Conservation (phyloP, 2,888 invertebrate genomes). For the Cenopis cana region DNA sequence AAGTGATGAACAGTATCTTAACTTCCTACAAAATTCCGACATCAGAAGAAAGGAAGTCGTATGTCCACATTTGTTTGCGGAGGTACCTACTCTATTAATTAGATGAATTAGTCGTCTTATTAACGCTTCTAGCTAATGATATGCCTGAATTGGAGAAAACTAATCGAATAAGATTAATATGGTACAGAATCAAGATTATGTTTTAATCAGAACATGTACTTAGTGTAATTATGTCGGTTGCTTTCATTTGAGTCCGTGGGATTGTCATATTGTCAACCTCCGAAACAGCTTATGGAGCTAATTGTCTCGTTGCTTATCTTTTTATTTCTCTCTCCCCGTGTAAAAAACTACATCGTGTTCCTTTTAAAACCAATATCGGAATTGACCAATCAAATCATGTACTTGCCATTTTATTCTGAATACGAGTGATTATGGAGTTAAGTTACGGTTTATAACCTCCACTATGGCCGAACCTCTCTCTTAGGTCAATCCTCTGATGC, state of each 20-base stretch:
- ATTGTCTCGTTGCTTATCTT: too few species aligned
- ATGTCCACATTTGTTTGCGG: neutral
- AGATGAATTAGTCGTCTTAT: neutral
- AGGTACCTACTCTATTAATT: neutral
- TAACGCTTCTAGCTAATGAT: neutral
- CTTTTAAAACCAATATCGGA: too few species aligned
- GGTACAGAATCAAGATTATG: neutral
- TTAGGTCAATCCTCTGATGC: constrained; percentile 54
- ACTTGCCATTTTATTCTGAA: too few species aligned
- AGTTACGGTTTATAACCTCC: constrained; percentile 6
- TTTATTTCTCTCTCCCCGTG: too few species aligned
- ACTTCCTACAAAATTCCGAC: neutral
- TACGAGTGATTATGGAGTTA: neutral
- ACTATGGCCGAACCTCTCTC: constrained; percentile 35
- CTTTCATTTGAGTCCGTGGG: too few species aligned
- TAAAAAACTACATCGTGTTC: too few species aligned
- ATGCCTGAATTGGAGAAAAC: neutral
- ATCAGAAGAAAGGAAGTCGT: neutral
- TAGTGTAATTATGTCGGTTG: too few species aligned
- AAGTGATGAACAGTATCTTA: constrained; percentile 9
- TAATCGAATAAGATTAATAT: too few species aligned
- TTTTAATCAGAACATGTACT: too few species aligned
- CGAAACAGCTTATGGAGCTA: too few species aligned
- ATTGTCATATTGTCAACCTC: too few species aligned
- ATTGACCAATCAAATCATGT: too few species aligned